Percentiles rank a stretch among this genome's conserved stretches.
Evolutionary conservation across 2,113 vertebrate species (phyloP).

Genomic region (Atrichornis clamosus): DNA sequence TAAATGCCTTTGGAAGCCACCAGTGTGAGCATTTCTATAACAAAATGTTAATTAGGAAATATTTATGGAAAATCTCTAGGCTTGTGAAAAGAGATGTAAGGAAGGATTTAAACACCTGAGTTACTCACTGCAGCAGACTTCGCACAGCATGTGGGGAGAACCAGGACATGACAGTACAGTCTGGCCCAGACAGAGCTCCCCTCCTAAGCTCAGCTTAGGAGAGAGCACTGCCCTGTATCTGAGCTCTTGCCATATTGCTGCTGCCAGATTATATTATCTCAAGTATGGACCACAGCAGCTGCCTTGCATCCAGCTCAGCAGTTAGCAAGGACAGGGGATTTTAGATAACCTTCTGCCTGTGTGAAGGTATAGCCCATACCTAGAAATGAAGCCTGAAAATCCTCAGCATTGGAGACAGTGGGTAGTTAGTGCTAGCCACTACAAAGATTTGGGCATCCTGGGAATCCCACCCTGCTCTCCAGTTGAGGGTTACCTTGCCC

Average conservation of each 20-base stretch:
- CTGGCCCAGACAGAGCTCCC: neutral
- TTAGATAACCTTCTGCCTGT: neutral
- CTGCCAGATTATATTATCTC: neutral
- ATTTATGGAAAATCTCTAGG: neutral
- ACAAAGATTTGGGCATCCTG: neutral
- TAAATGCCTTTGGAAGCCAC: neutral
- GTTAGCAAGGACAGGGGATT: neutral
- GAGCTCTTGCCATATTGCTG: neutral
- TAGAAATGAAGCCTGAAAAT: neutral
- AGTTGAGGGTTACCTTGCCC: neutral
- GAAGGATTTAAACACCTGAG: neutral
- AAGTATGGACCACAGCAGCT: neutral
- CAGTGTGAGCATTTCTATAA: neutral
- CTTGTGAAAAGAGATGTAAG: neutral
- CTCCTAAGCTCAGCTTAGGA: neutral
- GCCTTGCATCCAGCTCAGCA: neutral
- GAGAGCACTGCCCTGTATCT: neutral
- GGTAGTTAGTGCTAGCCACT: neutral
- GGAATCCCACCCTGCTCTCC: neutral
- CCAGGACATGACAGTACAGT: accelerated
- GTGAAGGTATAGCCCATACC: neutral
- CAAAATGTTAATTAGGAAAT: neutral
- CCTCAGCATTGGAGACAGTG: neutral
- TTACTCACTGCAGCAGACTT: neutral
- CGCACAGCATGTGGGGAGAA: neutral